Evolutionary conservation across 2,113 vertebrate genomes (phyloP), one percentile per base, ranked within the genome.

Genomic region (Dryoscopus gambensis): DNA sequence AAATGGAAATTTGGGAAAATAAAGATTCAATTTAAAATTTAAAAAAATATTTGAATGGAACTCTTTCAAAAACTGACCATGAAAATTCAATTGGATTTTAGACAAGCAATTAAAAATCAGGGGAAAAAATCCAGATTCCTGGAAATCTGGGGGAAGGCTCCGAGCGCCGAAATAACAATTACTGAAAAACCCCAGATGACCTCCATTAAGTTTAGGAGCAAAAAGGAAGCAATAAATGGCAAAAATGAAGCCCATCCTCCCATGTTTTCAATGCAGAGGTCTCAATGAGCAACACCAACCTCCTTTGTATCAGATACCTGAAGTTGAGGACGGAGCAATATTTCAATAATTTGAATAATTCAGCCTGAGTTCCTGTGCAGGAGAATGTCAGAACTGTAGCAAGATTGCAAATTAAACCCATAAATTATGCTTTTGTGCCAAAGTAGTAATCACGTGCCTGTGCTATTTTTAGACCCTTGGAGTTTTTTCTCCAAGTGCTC

Each of bases 391-490:
- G 96, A 95, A 97, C 76, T 65, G 87, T 17, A 92, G 88, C 24
- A 83, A 69, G 90, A 76, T 47, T 97, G 91, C 87, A 97, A 97
- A 98, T 97, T 88, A 97, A 98, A 97, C 88, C 90, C 96, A 92
- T 59, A 97, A 96, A 97, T 95, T 95, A 88, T 94, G 69, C 81
- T 96, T 97, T 91, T 87, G 73, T 97, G 92, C 56, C 93, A 35
- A 96, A 97, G 93, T 81, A 92, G 25, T 77, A 10, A 93, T 91
- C 94, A 96, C 13, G 11, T 97, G 97, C 59, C 73, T 35, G 44
- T 8, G 11, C 71, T 97, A 97, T 96, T 96, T 97, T 97, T 96
- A 97, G 97, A 77, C 12, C 35, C 53, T 44, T 2, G 35, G 40
- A 50, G 30, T 79, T 79, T 57, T 65, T 69, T 53, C 88, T 82